Evolutionary conservation across 2,888 invertebrate species (phyloP).

Genomic region (Copidosoma aretas): DNA sequence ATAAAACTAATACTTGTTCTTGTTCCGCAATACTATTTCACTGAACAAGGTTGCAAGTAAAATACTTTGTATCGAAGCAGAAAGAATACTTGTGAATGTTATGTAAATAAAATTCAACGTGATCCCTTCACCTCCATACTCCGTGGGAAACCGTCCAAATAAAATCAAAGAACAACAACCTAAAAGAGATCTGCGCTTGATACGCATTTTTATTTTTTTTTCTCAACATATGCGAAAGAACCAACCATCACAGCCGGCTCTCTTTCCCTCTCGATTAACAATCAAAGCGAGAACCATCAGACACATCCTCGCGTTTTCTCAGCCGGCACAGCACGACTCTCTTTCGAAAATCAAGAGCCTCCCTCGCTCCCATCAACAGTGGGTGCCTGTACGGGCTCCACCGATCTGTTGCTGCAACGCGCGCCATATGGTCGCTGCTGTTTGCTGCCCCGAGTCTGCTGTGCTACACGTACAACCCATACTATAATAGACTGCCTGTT

Average conservation of each 20-base stretch:
- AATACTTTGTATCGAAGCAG: too few relatives aligned
- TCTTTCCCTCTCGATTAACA: conserved; percentile 2
- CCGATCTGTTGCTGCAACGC: conserved; percentile 41
- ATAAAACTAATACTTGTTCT: too few relatives aligned
- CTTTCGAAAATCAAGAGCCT: background rate
- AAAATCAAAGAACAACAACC: too few relatives aligned
- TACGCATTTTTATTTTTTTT: too few relatives aligned
- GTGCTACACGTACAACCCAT: conserved; percentile 27
- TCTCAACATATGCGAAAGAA: conserved; percentile 16
- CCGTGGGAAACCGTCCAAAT: too few relatives aligned
- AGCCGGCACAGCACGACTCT: background rate
- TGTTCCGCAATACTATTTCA: too few relatives aligned
- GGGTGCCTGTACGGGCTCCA: conserved; percentile 28
- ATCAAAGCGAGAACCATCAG: conserved; percentile 11
- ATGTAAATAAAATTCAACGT: too few relatives aligned
- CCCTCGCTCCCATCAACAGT: background rate
- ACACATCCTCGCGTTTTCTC: background rate
- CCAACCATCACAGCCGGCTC: conserved; percentile 30
- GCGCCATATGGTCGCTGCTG: conserved; percentile 60
- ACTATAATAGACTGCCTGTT: conserved; percentile 60
- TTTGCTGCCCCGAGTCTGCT: background rate
- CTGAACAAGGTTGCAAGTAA: too few relatives aligned
- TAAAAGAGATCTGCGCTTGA: too few relatives aligned
- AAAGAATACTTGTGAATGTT: too few relatives aligned
- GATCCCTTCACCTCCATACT: too few relatives aligned